Evolutionary conservation across 2,113 vertebrate species (phyloP).

Genomic region (Aviceda subcristata): DNA sequence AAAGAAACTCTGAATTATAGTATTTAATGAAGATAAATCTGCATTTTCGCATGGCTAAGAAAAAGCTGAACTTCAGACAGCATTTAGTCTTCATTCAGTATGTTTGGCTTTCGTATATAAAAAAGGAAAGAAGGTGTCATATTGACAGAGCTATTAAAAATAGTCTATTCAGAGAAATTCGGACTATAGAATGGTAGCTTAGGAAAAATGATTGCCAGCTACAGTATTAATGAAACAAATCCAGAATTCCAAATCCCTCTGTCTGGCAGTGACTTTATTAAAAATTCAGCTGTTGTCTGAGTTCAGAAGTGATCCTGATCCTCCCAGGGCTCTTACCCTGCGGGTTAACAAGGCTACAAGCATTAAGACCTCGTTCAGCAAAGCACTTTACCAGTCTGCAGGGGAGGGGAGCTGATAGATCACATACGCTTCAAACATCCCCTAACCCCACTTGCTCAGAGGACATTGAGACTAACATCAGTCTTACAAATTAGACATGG

Average conservation of each 20-base stretch:
- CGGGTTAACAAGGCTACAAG: neutral
- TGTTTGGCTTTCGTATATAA: neutral
- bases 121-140: neutral
- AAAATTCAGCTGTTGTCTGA: neutral
- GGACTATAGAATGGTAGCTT: neutral
- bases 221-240: constrained; percentile 7
- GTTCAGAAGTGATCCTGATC: neutral
- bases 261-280: neutral
- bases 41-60: neutral
- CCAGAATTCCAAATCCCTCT: neutral
- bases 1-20: neutral
- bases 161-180: neutral
- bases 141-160: neutral
- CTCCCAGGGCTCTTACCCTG: neutral
- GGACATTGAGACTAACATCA: neutral
- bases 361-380: neutral
- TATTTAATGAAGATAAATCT: neutral
- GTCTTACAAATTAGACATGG: neutral
- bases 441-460: neutral
- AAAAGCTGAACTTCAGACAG: neutral
- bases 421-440: neutral
- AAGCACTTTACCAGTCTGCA: neutral
- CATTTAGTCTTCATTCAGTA: neutral
- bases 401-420: neutral
- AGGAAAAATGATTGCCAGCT: neutral